Conservation (phyloP, 2,888 invertebrate genomes). For the Orchestes rusci region DNA sequence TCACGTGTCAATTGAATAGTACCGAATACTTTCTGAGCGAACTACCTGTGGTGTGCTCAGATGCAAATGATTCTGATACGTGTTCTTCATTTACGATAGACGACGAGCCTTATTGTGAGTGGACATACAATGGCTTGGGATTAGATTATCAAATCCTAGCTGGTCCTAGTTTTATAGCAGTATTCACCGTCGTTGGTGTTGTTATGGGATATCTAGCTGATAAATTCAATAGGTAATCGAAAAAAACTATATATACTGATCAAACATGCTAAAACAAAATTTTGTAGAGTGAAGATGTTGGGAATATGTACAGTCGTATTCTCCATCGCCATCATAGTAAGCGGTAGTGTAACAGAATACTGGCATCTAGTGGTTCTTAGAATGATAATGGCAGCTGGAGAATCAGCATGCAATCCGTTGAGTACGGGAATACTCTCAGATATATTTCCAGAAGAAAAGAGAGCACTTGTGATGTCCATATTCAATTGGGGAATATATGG, state of each 20-base stretch:
- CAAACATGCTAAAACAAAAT: not conserved
- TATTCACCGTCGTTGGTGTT: slow-evolving; percentile 84
- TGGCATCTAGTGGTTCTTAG: slow-evolving; percentile 80
- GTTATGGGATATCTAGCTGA: slow-evolving; percentile 78
- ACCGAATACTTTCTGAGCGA: slow-evolving; percentile 49
- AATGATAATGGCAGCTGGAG: slow-evolving; percentile 46
- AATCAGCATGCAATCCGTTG: slow-evolving; percentile 81
- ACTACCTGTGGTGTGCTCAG: slow-evolving; percentile 50
- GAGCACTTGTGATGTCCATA: slow-evolving; percentile 83
- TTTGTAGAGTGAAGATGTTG: slow-evolving; percentile 59
- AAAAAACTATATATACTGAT: not conserved
- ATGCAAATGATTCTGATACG: slow-evolving; percentile 49
- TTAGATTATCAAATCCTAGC: slow-evolving; percentile 88
- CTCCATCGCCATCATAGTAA: slow-evolving; percentile 75
- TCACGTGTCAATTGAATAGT: slow-evolving; percentile 71
- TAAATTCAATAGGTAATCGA: slow-evolving; percentile 51
- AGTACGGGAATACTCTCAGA: slow-evolving; percentile 79
- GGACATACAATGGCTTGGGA: slow-evolving; percentile 89
- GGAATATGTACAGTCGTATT: slow-evolving; percentile 73
- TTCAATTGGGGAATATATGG: slow-evolving; percentile 97
- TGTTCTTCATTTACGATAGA: slow-evolving; percentile 56
- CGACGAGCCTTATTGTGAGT: slow-evolving; percentile 75
- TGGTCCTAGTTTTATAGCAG: slow-evolving; percentile 87
- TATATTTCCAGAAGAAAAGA: slow-evolving; percentile 70
- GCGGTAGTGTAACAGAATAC: slow-evolving; percentile 76